These are phyloP conservation scores for Sardina pilchardus DNA, from an alignment of 2,113 vertebrate genomes.

Conservation along the genomic window DNA sequence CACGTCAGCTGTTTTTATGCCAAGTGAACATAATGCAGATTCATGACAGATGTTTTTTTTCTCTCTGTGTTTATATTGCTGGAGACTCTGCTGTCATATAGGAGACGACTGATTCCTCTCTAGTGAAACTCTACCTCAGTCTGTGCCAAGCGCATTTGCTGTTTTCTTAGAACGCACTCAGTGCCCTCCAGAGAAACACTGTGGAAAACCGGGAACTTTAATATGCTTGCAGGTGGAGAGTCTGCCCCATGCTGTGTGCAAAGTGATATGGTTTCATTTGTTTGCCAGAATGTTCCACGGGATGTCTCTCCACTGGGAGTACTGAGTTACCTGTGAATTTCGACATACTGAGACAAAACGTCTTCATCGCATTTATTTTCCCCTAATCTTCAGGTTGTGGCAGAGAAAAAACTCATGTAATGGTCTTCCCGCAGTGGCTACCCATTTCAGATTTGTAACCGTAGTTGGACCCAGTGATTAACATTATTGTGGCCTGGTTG, in stretches of 20 bases:
- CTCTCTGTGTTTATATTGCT: too few relatives aligned
- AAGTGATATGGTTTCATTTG: background rate
- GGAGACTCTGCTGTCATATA: too few relatives aligned
- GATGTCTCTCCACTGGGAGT: background rate
- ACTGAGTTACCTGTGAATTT: background rate
- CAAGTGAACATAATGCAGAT: too few relatives aligned
- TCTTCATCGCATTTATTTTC: background rate
- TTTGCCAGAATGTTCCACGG: background rate
- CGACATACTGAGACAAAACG: background rate
- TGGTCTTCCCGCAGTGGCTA: background rate
- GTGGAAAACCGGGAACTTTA: background rate
- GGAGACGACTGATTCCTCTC: too few relatives aligned
- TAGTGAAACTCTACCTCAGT: background rate
- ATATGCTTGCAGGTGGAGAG: background rate
- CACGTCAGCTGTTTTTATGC: too few relatives aligned
- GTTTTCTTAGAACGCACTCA: background rate
- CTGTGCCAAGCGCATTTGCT: background rate
- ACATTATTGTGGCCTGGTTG: conserved; percentile 8
- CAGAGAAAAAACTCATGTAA: background rate
- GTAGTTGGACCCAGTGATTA: background rate
- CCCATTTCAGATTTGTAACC: background rate
- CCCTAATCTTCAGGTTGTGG: background rate
- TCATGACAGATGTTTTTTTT: too few relatives aligned
- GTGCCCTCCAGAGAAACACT: background rate
- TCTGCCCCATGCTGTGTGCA: background rate